These are phyloP conservation scores for Coreoperca whiteheadi DNA, from an alignment of 2,113 vertebrate species.

Conservation along the genomic window DNA sequence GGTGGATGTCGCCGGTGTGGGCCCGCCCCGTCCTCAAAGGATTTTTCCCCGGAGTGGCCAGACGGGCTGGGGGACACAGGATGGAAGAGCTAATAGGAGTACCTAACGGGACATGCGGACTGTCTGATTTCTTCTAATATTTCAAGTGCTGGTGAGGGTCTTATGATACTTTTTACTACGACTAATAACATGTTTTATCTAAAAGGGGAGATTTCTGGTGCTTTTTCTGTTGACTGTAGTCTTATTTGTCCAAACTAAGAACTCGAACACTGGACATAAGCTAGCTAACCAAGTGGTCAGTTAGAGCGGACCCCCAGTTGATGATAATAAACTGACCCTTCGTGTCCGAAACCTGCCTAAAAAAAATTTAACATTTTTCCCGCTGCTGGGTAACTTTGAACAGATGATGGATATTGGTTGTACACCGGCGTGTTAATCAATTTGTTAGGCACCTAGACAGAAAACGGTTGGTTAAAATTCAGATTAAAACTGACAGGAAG, in stretches of 20 bases:
- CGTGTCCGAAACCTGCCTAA: not conserved
- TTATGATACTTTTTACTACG: slow-evolving; percentile 47
- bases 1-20: slow-evolving; percentile 43
- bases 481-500: slow-evolving; percentile 27
- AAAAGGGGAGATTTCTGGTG: not conserved
- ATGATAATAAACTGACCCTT: slow-evolving; percentile 44
- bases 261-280: slow-evolving; percentile 66
- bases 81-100: slow-evolving; percentile 81
- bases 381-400: slow-evolving; percentile 19
- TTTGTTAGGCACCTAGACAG: not conserved
- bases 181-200: not conserved
- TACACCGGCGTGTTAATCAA: slow-evolving; percentile 11
- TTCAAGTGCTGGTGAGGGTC: slow-evolving; percentile 79
- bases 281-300: slow-evolving; percentile 80
- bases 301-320: slow-evolving; percentile 54
- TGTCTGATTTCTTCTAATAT: slow-evolving; percentile 69
- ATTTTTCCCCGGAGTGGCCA: slow-evolving; percentile 63
- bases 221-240: slow-evolving; percentile 17
- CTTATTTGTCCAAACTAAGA: slow-evolving; percentile 59
- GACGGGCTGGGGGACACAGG: slow-evolving; percentile 78
- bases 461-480: slow-evolving; percentile 9
- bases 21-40: slow-evolving; percentile 55
- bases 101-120: slow-evolving; percentile 82
- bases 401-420: not conserved
- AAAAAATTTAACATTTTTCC: not conserved